phyloP scores from a whole-genome alignment of 1,140 invertebrate species.

The Microvelia longipes region DNA sequence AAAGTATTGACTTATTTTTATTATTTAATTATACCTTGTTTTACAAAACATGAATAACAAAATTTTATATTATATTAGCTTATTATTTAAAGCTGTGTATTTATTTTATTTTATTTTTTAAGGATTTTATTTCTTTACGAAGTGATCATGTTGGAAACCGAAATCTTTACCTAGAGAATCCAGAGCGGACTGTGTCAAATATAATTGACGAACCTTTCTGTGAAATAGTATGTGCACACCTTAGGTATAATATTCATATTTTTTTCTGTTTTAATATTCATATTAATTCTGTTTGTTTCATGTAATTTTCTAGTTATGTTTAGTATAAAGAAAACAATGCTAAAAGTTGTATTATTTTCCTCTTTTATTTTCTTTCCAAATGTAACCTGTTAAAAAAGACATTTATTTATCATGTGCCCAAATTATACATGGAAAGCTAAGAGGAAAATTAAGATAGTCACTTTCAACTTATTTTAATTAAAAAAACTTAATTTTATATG shows the following conservation, averaged over 20 bases:
- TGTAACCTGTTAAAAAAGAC: not conserved
- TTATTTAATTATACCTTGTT: not conserved
- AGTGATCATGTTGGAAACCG: constrained; percentile 9
- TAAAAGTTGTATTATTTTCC: not conserved
- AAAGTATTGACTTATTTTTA: not conserved
- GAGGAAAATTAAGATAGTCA: too few relatives aligned
- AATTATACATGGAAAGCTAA: too few relatives aligned
- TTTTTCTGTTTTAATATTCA: too few relatives aligned
- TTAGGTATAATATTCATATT: constrained; percentile 12
- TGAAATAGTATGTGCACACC: constrained; percentile 13
- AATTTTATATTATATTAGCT: not conserved
- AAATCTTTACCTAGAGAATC: constrained; percentile 5
- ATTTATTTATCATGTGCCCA: not conserved
- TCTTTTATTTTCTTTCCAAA: not conserved
- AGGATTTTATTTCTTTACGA: constrained; percentile 14
- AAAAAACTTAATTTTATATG: too few relatives aligned
- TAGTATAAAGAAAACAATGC: not conserved
- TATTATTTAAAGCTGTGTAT: not conserved
- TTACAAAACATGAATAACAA: not conserved
- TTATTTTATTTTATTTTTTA: constrained; percentile 5
- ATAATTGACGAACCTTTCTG: constrained; percentile 11
- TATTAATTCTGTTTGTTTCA: not conserved
- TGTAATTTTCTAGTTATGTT: constrained; percentile 28
- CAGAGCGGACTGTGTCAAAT: constrained; percentile 1
- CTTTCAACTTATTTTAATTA: too few relatives aligned